These are phyloP conservation scores for Parotocinclus haroldoi DNA, from an alignment of 2,797 vertebrate species.

Conservation along the genomic window DNA sequence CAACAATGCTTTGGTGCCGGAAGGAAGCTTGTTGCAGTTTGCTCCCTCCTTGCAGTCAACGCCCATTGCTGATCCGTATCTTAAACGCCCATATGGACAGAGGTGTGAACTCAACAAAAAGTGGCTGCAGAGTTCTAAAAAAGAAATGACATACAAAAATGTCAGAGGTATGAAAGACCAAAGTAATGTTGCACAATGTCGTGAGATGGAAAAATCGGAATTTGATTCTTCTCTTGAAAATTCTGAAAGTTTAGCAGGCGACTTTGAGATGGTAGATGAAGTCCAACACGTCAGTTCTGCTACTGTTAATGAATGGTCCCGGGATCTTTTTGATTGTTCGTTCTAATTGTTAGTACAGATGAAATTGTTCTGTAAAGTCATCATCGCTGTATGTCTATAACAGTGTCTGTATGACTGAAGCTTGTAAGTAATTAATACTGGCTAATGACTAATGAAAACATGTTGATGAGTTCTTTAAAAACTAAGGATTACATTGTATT, in stretches of 20 bases:
- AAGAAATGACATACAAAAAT: neutral
- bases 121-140: neutral
- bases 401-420: too few species aligned
- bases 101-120: neutral
- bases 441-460: too few species aligned
- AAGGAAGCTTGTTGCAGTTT: slow-evolving; percentile 32
- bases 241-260: slow-evolving; percentile 3
- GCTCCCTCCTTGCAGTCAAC: slow-evolving; percentile 51
- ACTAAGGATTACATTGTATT: too few species aligned
- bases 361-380: too few species aligned
- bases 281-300: neutral
- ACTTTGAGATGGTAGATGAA: neutral
- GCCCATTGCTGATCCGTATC: slow-evolving; percentile 31
- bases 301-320: slow-evolving; percentile 42
- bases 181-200: neutral
- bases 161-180: slow-evolving; percentile 1
- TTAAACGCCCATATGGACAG: neutral
- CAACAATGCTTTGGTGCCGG: too few species aligned
- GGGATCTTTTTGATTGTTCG: slow-evolving; percentile 48
- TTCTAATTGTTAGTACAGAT: slow-evolving; percentile 8
- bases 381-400: too few species aligned
- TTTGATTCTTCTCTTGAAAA: slow-evolving; percentile 18
- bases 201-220: neutral
- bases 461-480: too few species aligned
- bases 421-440: too few species aligned